These are phyloP conservation scores for Pissodes strobi DNA, from an alignment of 1,140 invertebrate species.

Conservation along the genomic window DNA sequence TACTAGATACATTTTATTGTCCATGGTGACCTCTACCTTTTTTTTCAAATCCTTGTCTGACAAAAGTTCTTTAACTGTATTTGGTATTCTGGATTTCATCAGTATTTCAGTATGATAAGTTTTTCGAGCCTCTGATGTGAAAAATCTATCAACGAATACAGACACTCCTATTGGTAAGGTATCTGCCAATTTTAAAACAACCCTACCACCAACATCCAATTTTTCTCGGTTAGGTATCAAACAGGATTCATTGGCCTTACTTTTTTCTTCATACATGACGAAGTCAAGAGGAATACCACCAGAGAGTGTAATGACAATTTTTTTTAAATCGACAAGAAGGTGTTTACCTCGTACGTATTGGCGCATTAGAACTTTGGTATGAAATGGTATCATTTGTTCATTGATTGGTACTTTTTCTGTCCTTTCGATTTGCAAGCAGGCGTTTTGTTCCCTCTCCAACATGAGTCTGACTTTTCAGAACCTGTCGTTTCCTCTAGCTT, in stretches of 20 bases:
- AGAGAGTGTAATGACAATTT: constrained; percentile 24
- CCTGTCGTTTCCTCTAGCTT: no score
- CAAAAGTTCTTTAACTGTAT: constrained; percentile 4
- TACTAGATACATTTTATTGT: constrained; percentile 13
- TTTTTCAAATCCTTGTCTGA: no score
- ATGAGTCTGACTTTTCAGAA: constrained; percentile 9
- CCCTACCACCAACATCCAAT: constrained; percentile 14
- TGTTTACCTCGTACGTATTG: constrained; percentile 15
- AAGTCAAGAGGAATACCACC: constrained; percentile 24
- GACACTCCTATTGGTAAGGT: no score
- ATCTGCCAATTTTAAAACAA: constrained; percentile 31
- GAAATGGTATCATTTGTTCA: constrained; percentile 21
- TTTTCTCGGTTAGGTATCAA: background rate
- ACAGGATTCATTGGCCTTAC: background rate
- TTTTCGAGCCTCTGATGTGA: constrained; percentile 26
- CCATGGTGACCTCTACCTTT: constrained; percentile 18
- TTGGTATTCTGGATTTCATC: constrained; percentile 22
- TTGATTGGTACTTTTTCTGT: constrained; percentile 7
- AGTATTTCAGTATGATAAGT: constrained; percentile 27
- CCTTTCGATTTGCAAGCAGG: background rate
- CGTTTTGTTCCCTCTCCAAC: constrained; percentile 12
- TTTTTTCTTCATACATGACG: background rate
- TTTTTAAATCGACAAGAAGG: constrained; percentile 22
- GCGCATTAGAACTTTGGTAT: background rate
- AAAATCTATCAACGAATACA: constrained; percentile 15